These are phyloP conservation scores for Dynastes hyllus DNA, from an alignment of 2,888 invertebrate species.

Conservation along the genomic window DNA sequence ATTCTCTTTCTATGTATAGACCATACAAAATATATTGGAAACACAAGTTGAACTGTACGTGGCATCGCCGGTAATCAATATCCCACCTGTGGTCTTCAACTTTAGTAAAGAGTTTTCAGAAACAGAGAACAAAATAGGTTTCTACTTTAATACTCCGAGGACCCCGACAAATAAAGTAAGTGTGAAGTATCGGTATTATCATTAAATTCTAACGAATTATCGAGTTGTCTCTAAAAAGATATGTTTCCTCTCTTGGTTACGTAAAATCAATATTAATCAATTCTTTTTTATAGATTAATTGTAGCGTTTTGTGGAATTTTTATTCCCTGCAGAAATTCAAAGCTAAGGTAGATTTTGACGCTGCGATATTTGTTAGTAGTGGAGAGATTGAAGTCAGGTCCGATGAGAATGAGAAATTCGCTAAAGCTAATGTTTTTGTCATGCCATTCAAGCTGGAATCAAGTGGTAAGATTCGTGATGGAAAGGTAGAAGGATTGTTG, in stretches of 20 bases:
- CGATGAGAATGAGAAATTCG: constrained; percentile 35
- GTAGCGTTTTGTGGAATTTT: constrained; percentile 59
- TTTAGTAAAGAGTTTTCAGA: constrained; percentile 82
- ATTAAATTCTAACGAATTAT: constrained; percentile 27
- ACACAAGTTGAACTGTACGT: constrained; percentile 77
- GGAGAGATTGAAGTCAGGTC: constrained; percentile 60
- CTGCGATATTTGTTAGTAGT: constrained; percentile 65
- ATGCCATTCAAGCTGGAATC: constrained; percentile 20
- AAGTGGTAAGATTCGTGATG: constrained; percentile 9
- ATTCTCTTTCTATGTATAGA: constrained; percentile 51
- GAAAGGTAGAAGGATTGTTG: background rate
- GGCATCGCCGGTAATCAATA: constrained; percentile 76
- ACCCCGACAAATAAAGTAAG: constrained; percentile 63
- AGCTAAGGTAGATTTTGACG: constrained; percentile 66
- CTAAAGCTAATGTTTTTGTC: constrained; percentile 33
- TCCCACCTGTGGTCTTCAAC: constrained; percentile 79
- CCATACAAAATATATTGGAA: constrained; percentile 66
- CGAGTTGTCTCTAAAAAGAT: constrained; percentile 10
- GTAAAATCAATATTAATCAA: background rate
- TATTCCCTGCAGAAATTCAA: constrained; percentile 64
- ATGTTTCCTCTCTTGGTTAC: background rate
- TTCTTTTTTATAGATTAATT: constrained; percentile 56
- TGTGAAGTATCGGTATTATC: constrained; percentile 45
- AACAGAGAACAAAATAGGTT: constrained; percentile 77
- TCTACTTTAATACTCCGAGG: constrained; percentile 73